These are phyloP conservation scores for Papilio dardanus DNA, from an alignment of 1,140 invertebrate species.

Conservation along the genomic window DNA sequence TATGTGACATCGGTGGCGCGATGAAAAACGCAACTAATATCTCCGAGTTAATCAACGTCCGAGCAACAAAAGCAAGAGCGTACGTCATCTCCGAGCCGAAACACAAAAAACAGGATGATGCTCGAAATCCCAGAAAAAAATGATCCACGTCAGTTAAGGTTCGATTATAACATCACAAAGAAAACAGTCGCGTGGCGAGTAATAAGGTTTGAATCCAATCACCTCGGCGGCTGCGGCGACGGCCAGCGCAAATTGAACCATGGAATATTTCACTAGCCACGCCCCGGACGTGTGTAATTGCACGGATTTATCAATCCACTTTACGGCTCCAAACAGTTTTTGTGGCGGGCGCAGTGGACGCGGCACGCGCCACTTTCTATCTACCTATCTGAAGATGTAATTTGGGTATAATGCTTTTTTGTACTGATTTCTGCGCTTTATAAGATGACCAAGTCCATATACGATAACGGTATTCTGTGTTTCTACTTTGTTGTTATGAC, in stretches of 20 bases:
- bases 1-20: constrained; percentile 4
- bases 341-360: constrained; percentile 46
- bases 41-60: constrained; percentile 45
- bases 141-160: constrained; percentile 56
- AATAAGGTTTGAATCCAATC: constrained; percentile 64
- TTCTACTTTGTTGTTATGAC: constrained; percentile 16
- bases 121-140: constrained; percentile 51
- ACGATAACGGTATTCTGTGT: constrained; percentile 15
- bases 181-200: constrained; percentile 58
- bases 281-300: constrained; percentile 76
- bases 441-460: constrained; percentile 14
- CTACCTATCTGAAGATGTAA: constrained; percentile 68
- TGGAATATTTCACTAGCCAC: constrained; percentile 73
- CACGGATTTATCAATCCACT: constrained; percentile 73
- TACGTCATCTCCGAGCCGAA: constrained; percentile 27
- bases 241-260: constrained; percentile 69
- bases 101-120: constrained; percentile 56
- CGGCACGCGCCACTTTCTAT: constrained; percentile 78
- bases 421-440: constrained; percentile 44
- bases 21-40: constrained; percentile 35
- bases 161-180: constrained; percentile 62
- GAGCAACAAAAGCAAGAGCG: constrained; percentile 46
- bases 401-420: constrained; percentile 70
- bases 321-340: constrained; percentile 61
- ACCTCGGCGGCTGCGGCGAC: constrained; percentile 57